Evolutionary conservation across 2,888 invertebrate genomes (phyloP).

Genomic region (Diarsia brunnea): DNA sequence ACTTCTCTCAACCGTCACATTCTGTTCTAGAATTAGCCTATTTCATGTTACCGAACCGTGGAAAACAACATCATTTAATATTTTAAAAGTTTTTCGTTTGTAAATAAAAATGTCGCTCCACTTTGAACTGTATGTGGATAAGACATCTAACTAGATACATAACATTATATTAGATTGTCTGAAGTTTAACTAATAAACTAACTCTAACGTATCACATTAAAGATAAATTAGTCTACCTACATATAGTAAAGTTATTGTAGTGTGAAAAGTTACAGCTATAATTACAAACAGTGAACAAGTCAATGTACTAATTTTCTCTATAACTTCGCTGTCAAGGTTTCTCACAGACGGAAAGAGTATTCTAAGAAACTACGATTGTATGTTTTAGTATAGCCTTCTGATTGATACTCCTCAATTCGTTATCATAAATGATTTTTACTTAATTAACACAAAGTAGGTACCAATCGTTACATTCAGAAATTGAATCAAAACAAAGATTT

Average conservation of each 20-base stretch:
- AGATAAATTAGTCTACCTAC: neutral
- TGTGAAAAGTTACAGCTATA: neutral
- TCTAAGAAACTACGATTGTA: neutral
- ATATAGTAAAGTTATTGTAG: neutral
- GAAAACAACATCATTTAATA: conserved; percentile 35
- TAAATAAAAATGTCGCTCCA: conserved; percentile 11
- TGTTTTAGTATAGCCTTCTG: neutral
- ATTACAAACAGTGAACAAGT: neutral
- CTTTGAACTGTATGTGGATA: conserved; percentile 22
- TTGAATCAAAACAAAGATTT: conserved; percentile 44
- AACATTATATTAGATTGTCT: neutral
- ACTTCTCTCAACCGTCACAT: conserved; percentile 64
- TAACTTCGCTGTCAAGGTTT: neutral
- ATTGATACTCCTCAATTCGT: conserved; percentile 2
- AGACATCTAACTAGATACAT: conserved; percentile 9
- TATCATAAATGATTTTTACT: conserved; percentile 26
- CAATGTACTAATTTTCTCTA: neutral
- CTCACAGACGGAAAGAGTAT: neutral
- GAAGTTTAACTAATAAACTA: neutral
- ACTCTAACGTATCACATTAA: neutral
- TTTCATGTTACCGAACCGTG: conserved; percentile 42
- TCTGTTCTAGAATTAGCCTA: conserved; percentile 70
- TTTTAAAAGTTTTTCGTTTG: conserved; percentile 23
- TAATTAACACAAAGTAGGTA: conserved; percentile 34
- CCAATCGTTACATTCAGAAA: conserved; percentile 26